phyloP scores from a whole-genome alignment of 2,888 invertebrate genomes.

The Polydrusus pterygomalis region DNA sequence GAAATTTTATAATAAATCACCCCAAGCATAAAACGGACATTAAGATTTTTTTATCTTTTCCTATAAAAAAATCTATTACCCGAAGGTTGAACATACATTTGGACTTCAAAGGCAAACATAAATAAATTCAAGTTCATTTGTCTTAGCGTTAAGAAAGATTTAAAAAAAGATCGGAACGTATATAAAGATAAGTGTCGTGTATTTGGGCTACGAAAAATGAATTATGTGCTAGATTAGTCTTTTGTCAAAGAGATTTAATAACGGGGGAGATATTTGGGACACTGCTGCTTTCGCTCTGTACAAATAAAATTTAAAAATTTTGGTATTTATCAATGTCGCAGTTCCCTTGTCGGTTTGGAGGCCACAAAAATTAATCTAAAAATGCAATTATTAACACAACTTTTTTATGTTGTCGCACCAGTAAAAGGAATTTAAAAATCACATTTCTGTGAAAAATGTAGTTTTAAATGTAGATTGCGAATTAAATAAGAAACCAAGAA shows the following conservation, averaged over 20 bases:
- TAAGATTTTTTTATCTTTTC: constrained; percentile 21
- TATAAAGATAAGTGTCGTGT: constrained; percentile 46
- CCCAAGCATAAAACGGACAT: constrained; percentile 8
- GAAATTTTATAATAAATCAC: constrained; percentile 21
- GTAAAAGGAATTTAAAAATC: background rate
- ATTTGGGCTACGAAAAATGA: constrained; percentile 38
- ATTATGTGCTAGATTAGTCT: constrained; percentile 37
- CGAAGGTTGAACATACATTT: background rate
- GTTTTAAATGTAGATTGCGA: too few relatives aligned
- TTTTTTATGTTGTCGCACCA: background rate
- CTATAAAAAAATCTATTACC: constrained; percentile 22
- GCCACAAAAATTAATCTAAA: background rate
- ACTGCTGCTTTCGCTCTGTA: background rate
- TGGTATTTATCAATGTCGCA: constrained; percentile 1
- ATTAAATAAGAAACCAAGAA: too few relatives aligned
- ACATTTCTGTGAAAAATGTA: too few relatives aligned
- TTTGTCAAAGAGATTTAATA: constrained; percentile 35
- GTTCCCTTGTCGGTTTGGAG: background rate
- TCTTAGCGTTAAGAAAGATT: constrained; percentile 33
- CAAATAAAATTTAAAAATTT: constrained; percentile 8
- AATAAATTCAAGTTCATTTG: constrained; percentile 43
- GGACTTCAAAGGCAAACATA: constrained; percentile 24
- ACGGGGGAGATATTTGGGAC: constrained; percentile 24
- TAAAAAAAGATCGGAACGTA: constrained; percentile 45
- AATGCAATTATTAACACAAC: background rate